Percentiles rank a stretch among this genome's conserved stretches.
These are phyloP conservation scores for Tryphoninae sp. DNA, from an alignment of 2,888 invertebrate genomes.

Conservation along the genomic window DNA sequence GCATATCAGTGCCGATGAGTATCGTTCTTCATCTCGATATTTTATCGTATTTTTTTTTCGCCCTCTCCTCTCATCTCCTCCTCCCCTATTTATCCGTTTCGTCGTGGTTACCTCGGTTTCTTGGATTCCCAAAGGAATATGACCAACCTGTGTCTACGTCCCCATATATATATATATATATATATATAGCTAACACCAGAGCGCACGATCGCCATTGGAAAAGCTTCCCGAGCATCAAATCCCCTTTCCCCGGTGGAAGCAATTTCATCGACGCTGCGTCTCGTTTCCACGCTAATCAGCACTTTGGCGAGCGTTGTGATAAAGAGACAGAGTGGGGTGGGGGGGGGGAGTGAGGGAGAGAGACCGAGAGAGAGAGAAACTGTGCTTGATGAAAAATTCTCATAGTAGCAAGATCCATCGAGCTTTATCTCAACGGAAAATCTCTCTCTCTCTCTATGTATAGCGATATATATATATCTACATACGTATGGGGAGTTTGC, in stretches of 20 bases:
- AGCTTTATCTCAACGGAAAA: constrained; percentile 24
- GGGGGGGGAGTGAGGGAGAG: constrained; percentile 26
- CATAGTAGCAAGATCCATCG: constrained; percentile 47
- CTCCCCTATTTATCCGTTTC: constrained; percentile 19
- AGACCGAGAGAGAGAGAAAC: constrained; percentile 43
- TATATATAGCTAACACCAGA: not conserved
- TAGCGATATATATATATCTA: not conserved
- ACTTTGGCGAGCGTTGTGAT: constrained; percentile 73
- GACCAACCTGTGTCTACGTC: too few relatives aligned
- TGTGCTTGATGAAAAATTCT: constrained; percentile 62
- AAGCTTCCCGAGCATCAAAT: constrained; percentile 34
- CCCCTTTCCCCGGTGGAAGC: constrained; percentile 56
- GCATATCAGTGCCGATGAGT: constrained; percentile 16
- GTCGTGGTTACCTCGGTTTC: constrained; percentile 32
- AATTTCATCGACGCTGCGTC: constrained; percentile 69
- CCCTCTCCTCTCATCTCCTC: not conserved
- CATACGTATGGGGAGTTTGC: constrained; percentile 24
- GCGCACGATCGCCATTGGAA: constrained; percentile 28
- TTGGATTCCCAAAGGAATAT: constrained; percentile 41
- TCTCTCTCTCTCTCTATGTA: not conserved
- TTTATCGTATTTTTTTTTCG: not conserved
- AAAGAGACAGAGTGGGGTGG: constrained; percentile 61
- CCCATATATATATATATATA: not conserved
- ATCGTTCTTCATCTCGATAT: constrained; percentile 24
- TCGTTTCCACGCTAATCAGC: constrained; percentile 73